These are phyloP conservation scores for Nanorana parkeri DNA, from an alignment of 2,113 vertebrate species.

Conservation along the genomic window DNA sequence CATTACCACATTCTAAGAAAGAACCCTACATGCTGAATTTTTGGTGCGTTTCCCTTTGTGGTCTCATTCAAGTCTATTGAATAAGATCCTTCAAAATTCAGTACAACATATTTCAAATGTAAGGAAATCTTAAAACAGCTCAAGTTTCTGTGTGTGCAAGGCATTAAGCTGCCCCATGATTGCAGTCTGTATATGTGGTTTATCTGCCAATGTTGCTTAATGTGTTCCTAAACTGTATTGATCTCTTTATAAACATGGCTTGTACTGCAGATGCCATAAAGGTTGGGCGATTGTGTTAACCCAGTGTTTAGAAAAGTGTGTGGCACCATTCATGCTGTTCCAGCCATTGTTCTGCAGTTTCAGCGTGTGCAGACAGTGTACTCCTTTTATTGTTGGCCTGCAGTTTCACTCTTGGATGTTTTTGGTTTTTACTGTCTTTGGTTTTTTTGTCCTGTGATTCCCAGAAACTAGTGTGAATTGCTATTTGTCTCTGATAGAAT, in stretches of 20 bases:
- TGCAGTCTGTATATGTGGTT: too few relatives aligned
- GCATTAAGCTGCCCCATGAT: too few relatives aligned
- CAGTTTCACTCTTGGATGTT: neutral
- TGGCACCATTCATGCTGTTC: neutral
- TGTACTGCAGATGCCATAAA: neutral
- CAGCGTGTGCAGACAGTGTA: neutral
- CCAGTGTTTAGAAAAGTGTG: neutral
- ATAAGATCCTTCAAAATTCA: too few relatives aligned
- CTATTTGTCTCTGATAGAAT: neutral
- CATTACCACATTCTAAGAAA: too few relatives aligned
- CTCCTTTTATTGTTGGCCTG: neutral
- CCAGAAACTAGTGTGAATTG: constrained; percentile 6
- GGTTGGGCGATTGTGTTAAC: neutral
- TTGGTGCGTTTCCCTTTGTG: too few relatives aligned
- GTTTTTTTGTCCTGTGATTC: constrained; percentile 3
- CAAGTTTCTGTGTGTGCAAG: too few relatives aligned
- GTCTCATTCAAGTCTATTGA: too few relatives aligned
- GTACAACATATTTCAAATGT: too few relatives aligned
- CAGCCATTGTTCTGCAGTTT: constrained; percentile 32
- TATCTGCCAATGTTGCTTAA: too few relatives aligned
- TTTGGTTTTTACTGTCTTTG: neutral
- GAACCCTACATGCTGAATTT: too few relatives aligned
- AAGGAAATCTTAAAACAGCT: too few relatives aligned
- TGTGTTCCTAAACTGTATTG: too few relatives aligned
- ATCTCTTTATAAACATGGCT: neutral